A percentile compares a stretch with the other conserved stretches of the same genome.
Conservation (phyloP, 2,113 vertebrate species). For the Ptychochromis oligacanthus region DNA sequence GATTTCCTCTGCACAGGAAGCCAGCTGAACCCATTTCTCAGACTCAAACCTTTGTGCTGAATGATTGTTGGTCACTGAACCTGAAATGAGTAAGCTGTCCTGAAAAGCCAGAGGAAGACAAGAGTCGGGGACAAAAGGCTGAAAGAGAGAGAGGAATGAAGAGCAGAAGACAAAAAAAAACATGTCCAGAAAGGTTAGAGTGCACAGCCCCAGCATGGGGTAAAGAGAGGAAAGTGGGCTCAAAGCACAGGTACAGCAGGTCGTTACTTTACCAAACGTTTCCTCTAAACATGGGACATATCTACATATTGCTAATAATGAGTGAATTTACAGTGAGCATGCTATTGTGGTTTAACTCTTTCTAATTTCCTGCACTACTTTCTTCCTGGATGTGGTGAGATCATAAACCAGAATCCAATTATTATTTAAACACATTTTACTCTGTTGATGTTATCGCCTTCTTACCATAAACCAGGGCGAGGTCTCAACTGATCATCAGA, state of each 20-base stretch:
- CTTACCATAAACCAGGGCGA: neutral
- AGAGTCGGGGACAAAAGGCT: slow-evolving; percentile 49
- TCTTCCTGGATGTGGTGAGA: neutral
- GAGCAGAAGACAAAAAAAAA: slow-evolving; percentile 1
- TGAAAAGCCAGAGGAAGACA: slow-evolving; percentile 59
- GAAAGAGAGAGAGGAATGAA: slow-evolving; percentile 46
- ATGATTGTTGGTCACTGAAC: slow-evolving; percentile 66
- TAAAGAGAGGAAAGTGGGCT: neutral
- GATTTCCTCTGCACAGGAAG: slow-evolving; percentile 38
- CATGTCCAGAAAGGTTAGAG: slow-evolving; percentile 38
- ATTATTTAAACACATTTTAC: neutral
- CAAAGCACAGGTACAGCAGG: neutral
- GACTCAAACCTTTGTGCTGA: slow-evolving; percentile 38
- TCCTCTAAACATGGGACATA: neutral
- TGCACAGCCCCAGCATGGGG: slow-evolving; percentile 23
- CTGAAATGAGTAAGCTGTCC: slow-evolving; percentile 56
- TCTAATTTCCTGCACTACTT: neutral
- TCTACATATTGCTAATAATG: neutral
- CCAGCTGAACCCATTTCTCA: slow-evolving; percentile 28
- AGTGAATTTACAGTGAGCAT: neutral
- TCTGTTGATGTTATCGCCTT: neutral
- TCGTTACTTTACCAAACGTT: neutral
- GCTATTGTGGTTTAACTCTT: neutral
- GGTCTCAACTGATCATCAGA: neutral
- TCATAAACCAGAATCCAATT: neutral